Percentiles rank a stretch among this genome's conserved stretches.
These are phyloP conservation scores for Ictinia mississippiensis DNA, from an alignment of 2,797 vertebrate genomes.

Conservation along the genomic window DNA sequence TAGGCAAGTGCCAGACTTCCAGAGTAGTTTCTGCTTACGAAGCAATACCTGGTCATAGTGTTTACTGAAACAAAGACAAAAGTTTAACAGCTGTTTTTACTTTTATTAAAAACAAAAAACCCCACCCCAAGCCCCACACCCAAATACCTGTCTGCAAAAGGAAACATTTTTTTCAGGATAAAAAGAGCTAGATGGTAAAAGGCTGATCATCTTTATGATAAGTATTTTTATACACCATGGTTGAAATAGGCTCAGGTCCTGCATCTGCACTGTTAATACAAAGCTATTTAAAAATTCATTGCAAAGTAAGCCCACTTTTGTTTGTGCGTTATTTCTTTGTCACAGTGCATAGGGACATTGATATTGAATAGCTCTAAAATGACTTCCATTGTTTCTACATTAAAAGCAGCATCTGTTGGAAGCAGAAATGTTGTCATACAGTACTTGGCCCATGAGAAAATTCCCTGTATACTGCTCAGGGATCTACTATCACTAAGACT, in stretches of 20 bases:
- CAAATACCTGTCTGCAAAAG: background rate
- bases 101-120: background rate
- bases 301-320: background rate
- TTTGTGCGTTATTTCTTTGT: background rate
- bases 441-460: background rate
- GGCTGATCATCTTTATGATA: background rate
- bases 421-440: background rate
- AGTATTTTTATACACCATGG: background rate
- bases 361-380: background rate
- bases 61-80: background rate
- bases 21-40: background rate
- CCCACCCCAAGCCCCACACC: rapidly evolving
- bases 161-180: background rate
- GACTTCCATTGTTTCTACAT: background rate
- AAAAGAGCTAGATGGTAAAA: background rate
- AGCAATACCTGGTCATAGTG: background rate
- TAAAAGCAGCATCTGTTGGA: background rate
- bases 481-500: background rate
- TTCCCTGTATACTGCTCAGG: background rate
- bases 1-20: background rate
- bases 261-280: background rate
- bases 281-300: background rate
- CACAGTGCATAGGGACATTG: background rate
- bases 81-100: background rate
- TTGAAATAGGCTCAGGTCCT: background rate